Conservation (phyloP, 64 coral and sea anemone genomes). For the Actinia tenebrosa region DNA sequence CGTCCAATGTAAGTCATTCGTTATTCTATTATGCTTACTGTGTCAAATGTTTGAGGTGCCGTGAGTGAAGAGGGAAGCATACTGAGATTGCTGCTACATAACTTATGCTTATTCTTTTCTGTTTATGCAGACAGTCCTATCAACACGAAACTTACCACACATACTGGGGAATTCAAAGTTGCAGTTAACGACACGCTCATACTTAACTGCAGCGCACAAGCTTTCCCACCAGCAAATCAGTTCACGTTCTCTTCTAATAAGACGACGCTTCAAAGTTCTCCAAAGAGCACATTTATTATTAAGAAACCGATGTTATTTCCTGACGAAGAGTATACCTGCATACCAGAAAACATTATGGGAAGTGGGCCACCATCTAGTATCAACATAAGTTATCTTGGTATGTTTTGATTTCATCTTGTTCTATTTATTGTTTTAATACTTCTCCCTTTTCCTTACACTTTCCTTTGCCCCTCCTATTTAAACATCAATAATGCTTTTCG, state of each 20-base stretch:
- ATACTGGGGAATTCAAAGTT: neutral
- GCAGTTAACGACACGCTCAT: neutral
- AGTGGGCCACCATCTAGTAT: neutral
- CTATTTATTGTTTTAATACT: neutral
- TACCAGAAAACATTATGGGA: neutral
- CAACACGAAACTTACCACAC: neutral
- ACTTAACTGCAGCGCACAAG: neutral
- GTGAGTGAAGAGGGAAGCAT: too few species aligned
- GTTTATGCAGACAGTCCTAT: slow-evolving; percentile 25
- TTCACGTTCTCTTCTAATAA: neutral
- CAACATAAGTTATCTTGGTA: neutral
- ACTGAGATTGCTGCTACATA: too few species aligned
- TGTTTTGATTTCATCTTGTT: neutral
- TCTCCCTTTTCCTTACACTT: neutral
- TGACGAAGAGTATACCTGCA: neutral
- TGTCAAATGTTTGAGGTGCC: too few species aligned
- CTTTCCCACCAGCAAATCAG: neutral
- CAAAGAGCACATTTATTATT: neutral
- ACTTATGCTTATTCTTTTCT: neutral
- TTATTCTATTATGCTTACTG: too few species aligned
- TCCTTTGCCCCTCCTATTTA: neutral
- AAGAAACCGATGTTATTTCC: neutral
- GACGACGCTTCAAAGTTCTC: neutral
- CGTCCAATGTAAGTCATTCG: slow-evolving; percentile 32
- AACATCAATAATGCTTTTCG: neutral